Conservation (phyloP, 2,797 vertebrate species). For the Pagetopsis macropterus region DNA sequence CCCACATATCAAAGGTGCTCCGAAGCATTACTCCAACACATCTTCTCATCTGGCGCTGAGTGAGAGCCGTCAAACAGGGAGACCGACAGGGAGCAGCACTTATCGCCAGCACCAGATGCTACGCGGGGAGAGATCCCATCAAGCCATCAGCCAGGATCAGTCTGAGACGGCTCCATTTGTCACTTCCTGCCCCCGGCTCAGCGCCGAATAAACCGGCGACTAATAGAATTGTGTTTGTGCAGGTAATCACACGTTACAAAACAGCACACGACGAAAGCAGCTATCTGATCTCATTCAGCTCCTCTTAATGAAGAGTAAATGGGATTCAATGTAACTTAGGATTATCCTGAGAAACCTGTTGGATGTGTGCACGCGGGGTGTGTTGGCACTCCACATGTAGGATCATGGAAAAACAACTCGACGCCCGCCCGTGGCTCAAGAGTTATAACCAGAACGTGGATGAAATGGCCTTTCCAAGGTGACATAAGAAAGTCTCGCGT, state of each 20-base stretch:
- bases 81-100: slow-evolving; percentile 69
- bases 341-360: slow-evolving; percentile 17
- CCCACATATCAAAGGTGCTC: slow-evolving; percentile 71
- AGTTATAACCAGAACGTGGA: not conserved
- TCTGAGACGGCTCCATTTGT: slow-evolving; percentile 60
- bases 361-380: not conserved
- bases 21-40: slow-evolving; percentile 74
- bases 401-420: not conserved
- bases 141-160: slow-evolving; percentile 56
- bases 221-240: slow-evolving; percentile 61
- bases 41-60: slow-evolving; percentile 53
- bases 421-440: not conserved
- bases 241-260: slow-evolving; percentile 61
- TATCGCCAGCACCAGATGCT: slow-evolving; percentile 78
- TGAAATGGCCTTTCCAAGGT: not conserved
- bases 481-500: not conserved
- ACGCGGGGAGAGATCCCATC: slow-evolving; percentile 66
- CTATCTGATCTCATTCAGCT: slow-evolving; percentile 56
- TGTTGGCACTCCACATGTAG: not conserved
- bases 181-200: slow-evolving; percentile 36
- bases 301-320: slow-evolving; percentile 58
- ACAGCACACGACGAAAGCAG: slow-evolving; percentile 47
- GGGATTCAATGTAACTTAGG: slow-evolving; percentile 30
- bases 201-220: slow-evolving; percentile 54
- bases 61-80: slow-evolving; percentile 66